Evolutionary conservation across 2,888 invertebrate species (phyloP).

Genomic region (Macaria liturata): DNA sequence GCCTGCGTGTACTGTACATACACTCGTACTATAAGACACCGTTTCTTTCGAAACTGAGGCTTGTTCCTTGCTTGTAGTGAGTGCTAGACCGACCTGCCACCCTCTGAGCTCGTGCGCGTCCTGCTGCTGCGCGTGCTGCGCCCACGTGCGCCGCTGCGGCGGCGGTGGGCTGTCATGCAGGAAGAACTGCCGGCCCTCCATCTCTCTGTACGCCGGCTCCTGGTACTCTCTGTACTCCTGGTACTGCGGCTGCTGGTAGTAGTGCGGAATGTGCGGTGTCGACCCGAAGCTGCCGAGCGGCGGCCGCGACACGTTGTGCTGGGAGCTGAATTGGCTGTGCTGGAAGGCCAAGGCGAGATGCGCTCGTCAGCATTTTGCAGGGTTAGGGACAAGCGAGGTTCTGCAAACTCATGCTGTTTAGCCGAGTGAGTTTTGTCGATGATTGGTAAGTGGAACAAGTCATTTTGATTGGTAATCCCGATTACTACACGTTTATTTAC

Average conservation of each 20-base stretch:
- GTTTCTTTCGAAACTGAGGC: too few relatives aligned
- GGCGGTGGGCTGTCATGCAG: constrained; percentile 86
- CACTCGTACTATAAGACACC: too few relatives aligned
- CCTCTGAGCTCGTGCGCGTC: constrained; percentile 81
- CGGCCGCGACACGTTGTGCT: constrained; percentile 77
- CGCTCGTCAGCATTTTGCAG: constrained; percentile 35
- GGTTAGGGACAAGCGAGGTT: constrained; percentile 10
- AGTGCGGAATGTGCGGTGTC: constrained; percentile 74
- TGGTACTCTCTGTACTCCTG: constrained; percentile 60
- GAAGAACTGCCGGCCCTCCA: constrained; percentile 84
- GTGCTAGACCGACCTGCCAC: constrained; percentile 64
- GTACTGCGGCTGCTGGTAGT: constrained; percentile 41
- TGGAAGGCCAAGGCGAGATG: constrained; percentile 51
- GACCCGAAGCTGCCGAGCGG: constrained; percentile 75
- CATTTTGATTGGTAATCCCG: too few relatives aligned
- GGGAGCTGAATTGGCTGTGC: constrained; percentile 82
- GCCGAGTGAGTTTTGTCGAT: too few relatives aligned
- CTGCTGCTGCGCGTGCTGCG: constrained; percentile 80
- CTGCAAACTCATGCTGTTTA: constrained; percentile 7
- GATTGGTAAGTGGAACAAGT: too few relatives aligned
- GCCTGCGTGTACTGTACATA: too few relatives aligned
- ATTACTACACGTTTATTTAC: too few relatives aligned
- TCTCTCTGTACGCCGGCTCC: constrained; percentile 55
- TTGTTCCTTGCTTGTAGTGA: too few relatives aligned
- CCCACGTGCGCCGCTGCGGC: constrained; percentile 87